Evolutionary conservation across 2,888 invertebrate genomes (phyloP).

Genomic region (Dasypolia templi): DNA sequence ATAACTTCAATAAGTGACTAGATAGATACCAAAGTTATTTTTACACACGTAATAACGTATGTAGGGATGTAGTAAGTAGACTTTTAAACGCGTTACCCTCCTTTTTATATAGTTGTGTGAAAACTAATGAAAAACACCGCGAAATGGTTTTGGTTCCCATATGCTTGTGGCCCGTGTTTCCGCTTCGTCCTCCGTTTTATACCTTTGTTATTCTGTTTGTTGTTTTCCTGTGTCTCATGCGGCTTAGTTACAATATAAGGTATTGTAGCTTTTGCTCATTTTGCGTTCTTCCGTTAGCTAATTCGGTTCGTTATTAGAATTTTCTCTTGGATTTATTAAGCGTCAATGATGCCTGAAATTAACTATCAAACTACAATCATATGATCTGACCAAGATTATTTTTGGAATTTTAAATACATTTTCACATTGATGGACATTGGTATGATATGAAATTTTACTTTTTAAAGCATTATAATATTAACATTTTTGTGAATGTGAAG

Average conservation of each 20-base stretch:
- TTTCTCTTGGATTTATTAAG: no score
- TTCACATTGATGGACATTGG: no score
- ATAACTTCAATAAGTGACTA: not conserved
- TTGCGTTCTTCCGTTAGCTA: not conserved
- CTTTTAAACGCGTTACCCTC: not conserved
- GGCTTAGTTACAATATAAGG: not conserved
- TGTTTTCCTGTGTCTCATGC: not conserved
- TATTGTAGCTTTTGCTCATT: not conserved
- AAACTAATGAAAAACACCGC: not conserved
- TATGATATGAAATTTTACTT: no score
- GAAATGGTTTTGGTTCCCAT: slow-evolving; percentile 33
- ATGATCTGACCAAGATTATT: no score
- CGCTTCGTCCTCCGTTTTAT: slow-evolving; percentile 22
- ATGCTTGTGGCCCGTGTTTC: slow-evolving; percentile 22
- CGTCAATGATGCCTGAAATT: not conserved
- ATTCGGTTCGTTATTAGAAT: not conserved
- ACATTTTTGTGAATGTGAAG: no score
- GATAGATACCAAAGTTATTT: not conserved
- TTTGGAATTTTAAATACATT: no score
- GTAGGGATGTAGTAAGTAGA: no score
- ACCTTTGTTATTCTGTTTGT: slow-evolving; percentile 30
- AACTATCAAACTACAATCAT: not conserved
- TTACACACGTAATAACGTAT: not conserved
- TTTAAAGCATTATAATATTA: no score
- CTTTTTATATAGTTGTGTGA: not conserved